Base-by-base conservation (phyloP, 2,113 vertebrate species). In the Pica pica region DNA sequence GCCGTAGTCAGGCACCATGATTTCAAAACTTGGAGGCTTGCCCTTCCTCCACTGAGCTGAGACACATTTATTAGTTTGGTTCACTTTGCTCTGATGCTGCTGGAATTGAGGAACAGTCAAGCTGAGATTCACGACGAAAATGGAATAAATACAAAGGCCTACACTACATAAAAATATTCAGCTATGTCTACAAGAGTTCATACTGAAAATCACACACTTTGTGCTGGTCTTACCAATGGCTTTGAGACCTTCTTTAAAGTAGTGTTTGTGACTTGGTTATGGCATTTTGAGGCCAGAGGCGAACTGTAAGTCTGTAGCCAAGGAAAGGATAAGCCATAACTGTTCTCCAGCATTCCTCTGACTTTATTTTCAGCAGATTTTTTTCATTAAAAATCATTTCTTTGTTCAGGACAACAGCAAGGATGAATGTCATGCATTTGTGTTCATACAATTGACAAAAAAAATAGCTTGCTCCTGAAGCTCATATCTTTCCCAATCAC, bases 21-120 rank as follows among this genome's bases (percentile, higher is more conserved):
- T 49, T 91, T 75, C 60, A 78, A 76, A 50, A 14, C 23, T 15
- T n/a, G 20, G 27, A 81, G 27, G 17, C 35, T n/a, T 47, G 37
- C 19, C 42, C 27, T 64, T 80, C 73, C 56, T 63, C 24, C 49
- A 33, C 21, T 33, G 33, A 67, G 30, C 35, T 27, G 39, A 50
- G 21, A 52, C 33, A 63, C 18, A 15, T 75, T 78, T n/a, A 42
- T n/a, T 39, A 42, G 7, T 56, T 68, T 82, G 37, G 16, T 68
- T 90, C 53, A 53, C 31, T 89, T 85, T 1, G 2, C 31, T 20
- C 28, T 69, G 37, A 49, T 0, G 0, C 11, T 60, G 46, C 31
- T 39, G 41, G 49, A 90, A 68, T 13, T 56, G 37, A 78, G 47
- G 28, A 85, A 19, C 35, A 85, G 15, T 41, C 39, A 78, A 31